These are phyloP conservation scores for Graptemys geographica DNA, from an alignment of 2,797 vertebrate genomes.

Conservation along the genomic window DNA sequence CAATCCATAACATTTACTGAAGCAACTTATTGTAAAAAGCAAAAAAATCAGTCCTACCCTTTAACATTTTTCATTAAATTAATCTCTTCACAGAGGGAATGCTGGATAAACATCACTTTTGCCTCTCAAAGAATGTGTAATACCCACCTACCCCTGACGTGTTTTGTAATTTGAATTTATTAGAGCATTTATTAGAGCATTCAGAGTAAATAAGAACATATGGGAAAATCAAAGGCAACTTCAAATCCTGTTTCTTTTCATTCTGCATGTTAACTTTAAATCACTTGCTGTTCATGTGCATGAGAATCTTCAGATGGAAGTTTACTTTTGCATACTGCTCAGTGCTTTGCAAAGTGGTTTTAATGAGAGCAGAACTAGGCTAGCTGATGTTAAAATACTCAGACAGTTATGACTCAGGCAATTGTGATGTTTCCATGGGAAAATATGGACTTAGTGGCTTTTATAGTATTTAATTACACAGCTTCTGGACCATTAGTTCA, in stretches of 20 bases:
- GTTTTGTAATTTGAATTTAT: neutral
- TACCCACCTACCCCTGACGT: neutral
- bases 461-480: slow-evolving; percentile 57
- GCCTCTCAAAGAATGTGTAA: neutral
- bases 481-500: slow-evolving; percentile 49
- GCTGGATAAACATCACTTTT: neutral
- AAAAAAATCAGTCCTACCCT: neutral
- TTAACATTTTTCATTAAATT: neutral
- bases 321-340: slow-evolving; percentile 53
- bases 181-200: neutral
- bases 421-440: slow-evolving; percentile 41
- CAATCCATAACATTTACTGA: neutral
- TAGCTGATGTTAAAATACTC: slow-evolving; percentile 38
- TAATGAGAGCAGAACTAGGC: slow-evolving; percentile 58
- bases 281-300: neutral
- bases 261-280: neutral
- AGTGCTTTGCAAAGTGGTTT: slow-evolving; percentile 28
- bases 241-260: neutral
- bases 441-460: slow-evolving; percentile 47
- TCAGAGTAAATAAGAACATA: slow-evolving; percentile 4
- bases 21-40: neutral
- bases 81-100: neutral
- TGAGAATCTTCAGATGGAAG: slow-evolving; percentile 17
- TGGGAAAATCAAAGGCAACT: neutral
- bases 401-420: slow-evolving; percentile 55